These are phyloP conservation scores for Mycteria americana DNA, from an alignment of 2,797 vertebrate species.

Conservation along the genomic window DNA sequence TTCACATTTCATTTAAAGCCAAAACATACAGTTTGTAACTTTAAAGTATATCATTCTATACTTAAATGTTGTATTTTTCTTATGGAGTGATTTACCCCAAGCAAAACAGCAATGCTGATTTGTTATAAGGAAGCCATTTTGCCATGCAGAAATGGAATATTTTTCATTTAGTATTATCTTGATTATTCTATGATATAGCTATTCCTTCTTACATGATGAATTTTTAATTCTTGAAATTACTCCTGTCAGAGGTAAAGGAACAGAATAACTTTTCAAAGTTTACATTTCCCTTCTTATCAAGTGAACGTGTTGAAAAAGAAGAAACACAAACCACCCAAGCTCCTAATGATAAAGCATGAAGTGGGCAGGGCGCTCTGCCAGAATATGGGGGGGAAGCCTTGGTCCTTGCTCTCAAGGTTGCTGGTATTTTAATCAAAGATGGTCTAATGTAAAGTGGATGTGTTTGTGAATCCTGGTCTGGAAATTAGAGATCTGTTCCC, in stretches of 20 bases:
- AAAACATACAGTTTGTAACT: constrained; percentile 29
- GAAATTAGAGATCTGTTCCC: background rate
- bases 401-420: background rate
- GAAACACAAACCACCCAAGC: background rate
- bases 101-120: constrained; percentile 55
- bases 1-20: constrained; percentile 48
- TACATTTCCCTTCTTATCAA: constrained; percentile 9
- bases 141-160: constrained; percentile 1
- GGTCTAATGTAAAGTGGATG: background rate
- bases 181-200: constrained; percentile 53
- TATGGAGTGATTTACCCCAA: constrained; percentile 53
- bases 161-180: constrained; percentile 55
- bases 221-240: constrained; percentile 47
- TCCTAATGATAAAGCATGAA: constrained; percentile 17
- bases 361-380: background rate
- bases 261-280: constrained; percentile 22
- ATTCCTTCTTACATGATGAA: constrained; percentile 33
- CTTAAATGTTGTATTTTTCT: constrained; percentile 45
- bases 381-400: background rate
- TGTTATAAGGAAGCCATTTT: constrained; percentile 50
- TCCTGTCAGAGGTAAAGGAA: constrained; percentile 25
- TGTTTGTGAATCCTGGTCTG: background rate
- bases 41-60: constrained; percentile 47
- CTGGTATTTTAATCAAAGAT: background rate
- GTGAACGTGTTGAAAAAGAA: constrained; percentile 11